Conservation (phyloP, 2,888 invertebrate genomes). For the Apamea crenata region DNA sequence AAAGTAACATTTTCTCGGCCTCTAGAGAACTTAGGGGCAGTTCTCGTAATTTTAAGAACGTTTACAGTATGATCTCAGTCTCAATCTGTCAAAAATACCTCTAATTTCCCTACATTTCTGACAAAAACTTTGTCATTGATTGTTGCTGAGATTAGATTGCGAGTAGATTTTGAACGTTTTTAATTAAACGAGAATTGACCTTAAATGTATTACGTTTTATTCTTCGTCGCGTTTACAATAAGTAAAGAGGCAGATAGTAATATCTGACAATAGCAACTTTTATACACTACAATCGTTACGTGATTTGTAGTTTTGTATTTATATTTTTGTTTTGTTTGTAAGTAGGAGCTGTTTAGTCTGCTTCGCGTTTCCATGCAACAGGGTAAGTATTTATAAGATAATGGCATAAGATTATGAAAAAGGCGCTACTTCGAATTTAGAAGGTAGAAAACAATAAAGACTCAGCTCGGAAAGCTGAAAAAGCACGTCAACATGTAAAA, state of each 20-base stretch:
- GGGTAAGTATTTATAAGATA: background rate
- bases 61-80: too few species aligned
- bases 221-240: background rate
- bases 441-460: background rate
- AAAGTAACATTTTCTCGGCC: background rate
- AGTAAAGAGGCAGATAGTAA: background rate
- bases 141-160: too few species aligned
- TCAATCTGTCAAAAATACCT: too few species aligned
- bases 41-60: too few species aligned
- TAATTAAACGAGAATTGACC: too few species aligned
- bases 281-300: background rate
- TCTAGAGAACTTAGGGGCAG: background rate
- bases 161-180: too few species aligned
- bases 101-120: too few species aligned
- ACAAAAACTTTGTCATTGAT: too few species aligned
- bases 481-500: background rate
- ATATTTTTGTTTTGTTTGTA: background rate
- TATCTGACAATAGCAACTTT: background rate
- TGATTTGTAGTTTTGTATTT: too few species aligned
- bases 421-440: background rate
- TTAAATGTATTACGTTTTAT: background rate
- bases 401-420: background rate
- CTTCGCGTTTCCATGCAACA: background rate
- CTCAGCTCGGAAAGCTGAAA: background rate
- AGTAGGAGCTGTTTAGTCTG: too few species aligned